Evolutionary conservation across 2,888 invertebrate species (phyloP).

Genomic region (Drosophila anomalipes): DNA sequence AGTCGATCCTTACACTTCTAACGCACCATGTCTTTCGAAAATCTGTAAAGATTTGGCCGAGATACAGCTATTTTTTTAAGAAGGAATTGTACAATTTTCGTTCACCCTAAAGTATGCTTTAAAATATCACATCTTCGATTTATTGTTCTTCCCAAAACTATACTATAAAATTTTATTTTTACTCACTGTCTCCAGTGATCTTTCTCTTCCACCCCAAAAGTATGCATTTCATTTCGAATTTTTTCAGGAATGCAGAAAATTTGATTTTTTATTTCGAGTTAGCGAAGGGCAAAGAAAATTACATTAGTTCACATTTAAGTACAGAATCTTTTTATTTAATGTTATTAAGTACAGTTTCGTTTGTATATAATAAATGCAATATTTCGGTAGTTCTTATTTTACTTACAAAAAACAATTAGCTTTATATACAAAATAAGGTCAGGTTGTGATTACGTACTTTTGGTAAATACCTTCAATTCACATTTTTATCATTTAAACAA

Average conservation of each 20-base stretch:
- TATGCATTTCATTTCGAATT: background rate
- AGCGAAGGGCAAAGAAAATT: background rate
- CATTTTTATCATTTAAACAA: background rate
- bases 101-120: background rate
- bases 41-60: background rate
- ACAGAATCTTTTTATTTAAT: conserved; percentile 51
- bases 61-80: background rate
- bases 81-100: background rate
- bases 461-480: conserved; percentile 23
- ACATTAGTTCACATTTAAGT: conserved; percentile 39
- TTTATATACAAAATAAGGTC: conserved; percentile 62
- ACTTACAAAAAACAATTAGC: conserved; percentile 32
- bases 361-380: conserved; percentile 57
- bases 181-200: no score
- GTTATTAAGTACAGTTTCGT: conserved; percentile 54
- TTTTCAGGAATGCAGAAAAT: background rate
- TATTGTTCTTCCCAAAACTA: background rate
- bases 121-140: background rate
- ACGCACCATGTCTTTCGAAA: background rate
- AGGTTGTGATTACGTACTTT: conserved; percentile 57
- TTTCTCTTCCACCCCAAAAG: background rate
- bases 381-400: conserved; percentile 37
- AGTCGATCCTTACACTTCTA: background rate
- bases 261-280: background rate
- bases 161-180: background rate